Percentiles rank a stretch among this genome's conserved stretches.
phyloP scores from a whole-genome alignment of 1,140 invertebrate species.

The Paralvinella palmiformis region DNA sequence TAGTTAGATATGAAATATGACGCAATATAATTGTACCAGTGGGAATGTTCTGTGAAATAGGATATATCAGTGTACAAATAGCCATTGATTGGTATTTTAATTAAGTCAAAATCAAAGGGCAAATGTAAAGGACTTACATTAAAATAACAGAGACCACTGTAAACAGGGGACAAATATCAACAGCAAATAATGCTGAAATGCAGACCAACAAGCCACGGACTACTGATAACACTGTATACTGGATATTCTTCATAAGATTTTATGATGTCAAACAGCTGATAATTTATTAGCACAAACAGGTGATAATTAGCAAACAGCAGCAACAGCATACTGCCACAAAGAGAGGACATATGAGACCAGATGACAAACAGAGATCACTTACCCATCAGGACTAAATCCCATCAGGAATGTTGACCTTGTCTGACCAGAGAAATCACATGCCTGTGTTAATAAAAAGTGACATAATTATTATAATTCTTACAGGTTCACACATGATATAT shows the following conservation, averaged over 20 bases:
- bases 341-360: conserved; percentile 12
- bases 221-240: background rate
- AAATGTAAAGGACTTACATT: background rate
- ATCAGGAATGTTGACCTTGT: conserved; percentile 74
- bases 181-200: background rate
- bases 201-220: background rate
- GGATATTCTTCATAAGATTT: background rate
- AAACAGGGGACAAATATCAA: background rate
- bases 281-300: background rate
- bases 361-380: conserved; percentile 35
- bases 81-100: background rate
- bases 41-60: background rate
- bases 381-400: conserved; percentile 81
- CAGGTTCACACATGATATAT: too few species aligned
- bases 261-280: conserved; percentile 4
- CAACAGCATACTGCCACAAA: background rate
- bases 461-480: too few species aligned
- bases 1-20: background rate
- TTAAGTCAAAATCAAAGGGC: background rate
- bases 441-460: too few species aligned
- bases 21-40: background rate
- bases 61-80: background rate
- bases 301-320: background rate
- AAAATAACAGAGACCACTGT: background rate
- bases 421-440: conserved; percentile 66